phyloP scores from a whole-genome alignment of 2,113 vertebrate species.

The Todiramphus chloris region DNA sequence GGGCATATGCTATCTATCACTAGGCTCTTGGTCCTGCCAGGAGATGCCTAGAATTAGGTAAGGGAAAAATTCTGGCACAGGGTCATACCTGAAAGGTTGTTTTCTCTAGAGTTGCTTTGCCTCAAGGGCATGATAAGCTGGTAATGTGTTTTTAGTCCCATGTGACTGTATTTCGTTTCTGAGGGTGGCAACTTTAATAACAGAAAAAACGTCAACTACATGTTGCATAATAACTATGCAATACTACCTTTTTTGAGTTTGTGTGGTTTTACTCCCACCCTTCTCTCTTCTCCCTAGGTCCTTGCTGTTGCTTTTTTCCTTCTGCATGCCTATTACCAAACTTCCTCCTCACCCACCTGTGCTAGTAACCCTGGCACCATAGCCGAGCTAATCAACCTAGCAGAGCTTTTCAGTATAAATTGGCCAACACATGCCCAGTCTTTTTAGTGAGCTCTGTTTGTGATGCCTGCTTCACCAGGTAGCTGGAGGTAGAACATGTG shows the following conservation, averaged over 20 bases:
- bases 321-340: neutral
- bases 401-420: neutral
- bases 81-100: neutral
- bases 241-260: neutral
- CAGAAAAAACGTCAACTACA: neutral
- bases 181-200: neutral
- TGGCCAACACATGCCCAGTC: neutral
- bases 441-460: neutral
- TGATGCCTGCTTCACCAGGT: neutral
- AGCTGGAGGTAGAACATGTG: neutral
- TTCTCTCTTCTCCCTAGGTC: neutral
- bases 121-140: neutral
- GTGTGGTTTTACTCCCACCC: neutral
- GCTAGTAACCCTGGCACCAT: neutral
- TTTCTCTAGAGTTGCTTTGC: neutral
- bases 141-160: neutral
- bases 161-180: neutral
- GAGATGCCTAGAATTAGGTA: neutral
- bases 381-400: neutral
- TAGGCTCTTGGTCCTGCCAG: neutral
- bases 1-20: rapidly evolving
- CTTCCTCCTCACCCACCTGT: neutral
- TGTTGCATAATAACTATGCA: neutral
- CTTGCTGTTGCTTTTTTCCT: neutral
- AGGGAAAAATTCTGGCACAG: neutral